Base-by-base conservation (phyloP, 2,888 invertebrate species). In the Chloroclysta siterata region DNA sequence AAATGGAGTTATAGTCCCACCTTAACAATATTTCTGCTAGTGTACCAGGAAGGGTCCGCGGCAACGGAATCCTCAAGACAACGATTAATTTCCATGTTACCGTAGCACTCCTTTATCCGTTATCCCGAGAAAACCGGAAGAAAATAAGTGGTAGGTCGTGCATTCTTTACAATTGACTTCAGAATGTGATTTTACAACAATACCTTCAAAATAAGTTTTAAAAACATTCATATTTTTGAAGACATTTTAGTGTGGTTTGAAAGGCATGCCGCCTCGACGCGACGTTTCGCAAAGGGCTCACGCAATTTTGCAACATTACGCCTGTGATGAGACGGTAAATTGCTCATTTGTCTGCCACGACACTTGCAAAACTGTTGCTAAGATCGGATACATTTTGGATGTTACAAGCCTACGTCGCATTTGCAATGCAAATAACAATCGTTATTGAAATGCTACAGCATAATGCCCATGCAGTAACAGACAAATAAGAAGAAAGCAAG, bases 271-370 rank as follows among this genome's bases (percentile, higher is more conserved):
- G 53, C 53, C 67, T 60, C 36, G 60, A n/a, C 22, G 22, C 22
- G 62, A 53, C 57, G 59, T 80, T 83, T 79, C 78, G 82, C 76
- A 84, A 85, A 79, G 79, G 80, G 78, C 78, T 75, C 71, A 72
- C 73, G 78, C 71, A 77, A 83, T 84, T 84, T 85, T 83, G 81
- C 83, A 83, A 87, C 86, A 87, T 86, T 83, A 87, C 81, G 77
- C 70, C 78, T 76, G 83, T 80, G 87, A 87, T 89, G 88, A 87
- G 85, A 83, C 80, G 84, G 81, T 79, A 87, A 89, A 88, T 88
- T 88, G 85, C 85, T 85, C 85, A 84, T 88, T 88, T 87, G 83
- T 87, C 82, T 86, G 77, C 81, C 76, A 77, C 79, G 84, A 82
- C 82, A 85, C 82, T 85, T 82, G 81, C 85, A 82, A 83, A 84